Conservation (phyloP, 2,113 vertebrate genomes). For the Ancistrus triradiatus region DNA sequence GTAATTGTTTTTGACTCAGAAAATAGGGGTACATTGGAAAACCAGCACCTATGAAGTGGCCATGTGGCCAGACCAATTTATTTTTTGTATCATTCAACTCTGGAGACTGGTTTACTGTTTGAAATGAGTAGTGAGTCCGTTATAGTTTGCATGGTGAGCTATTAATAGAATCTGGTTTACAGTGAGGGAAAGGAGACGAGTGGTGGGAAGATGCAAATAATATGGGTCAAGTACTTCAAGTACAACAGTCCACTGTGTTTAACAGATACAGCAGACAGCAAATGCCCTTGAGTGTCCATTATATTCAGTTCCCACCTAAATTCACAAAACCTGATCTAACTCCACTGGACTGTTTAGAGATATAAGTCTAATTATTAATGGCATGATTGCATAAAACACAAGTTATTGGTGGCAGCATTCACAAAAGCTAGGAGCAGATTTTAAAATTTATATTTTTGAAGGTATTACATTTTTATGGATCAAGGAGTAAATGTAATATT, state of each 20-base stretch:
- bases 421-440: too few relatives aligned
- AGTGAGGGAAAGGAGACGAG: constrained; percentile 55
- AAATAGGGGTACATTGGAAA: neutral
- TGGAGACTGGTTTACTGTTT: constrained; percentile 5
- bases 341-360: too few relatives aligned
- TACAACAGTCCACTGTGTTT: constrained; percentile 18
- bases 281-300: too few relatives aligned
- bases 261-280: neutral
- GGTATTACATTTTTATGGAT: too few relatives aligned
- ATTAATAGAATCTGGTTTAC: constrained; percentile 65
- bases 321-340: too few relatives aligned
- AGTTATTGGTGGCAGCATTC: too few relatives aligned
- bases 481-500: too few relatives aligned
- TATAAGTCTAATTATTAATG: too few relatives aligned
- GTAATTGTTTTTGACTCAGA: neutral
- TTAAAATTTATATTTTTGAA: too few relatives aligned
- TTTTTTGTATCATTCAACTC: neutral
- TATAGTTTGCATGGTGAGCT: constrained; percentile 49
- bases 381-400: too few relatives aligned
- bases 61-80: constrained; percentile 5
- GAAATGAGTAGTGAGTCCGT: constrained; percentile 23
- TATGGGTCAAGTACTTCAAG: constrained; percentile 58
- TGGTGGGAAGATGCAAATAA: constrained; percentile 48
- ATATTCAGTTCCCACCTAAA: too few relatives aligned
- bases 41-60: constrained; percentile 7